phyloP scores from a whole-genome alignment of 2,888 invertebrate species.

The Cosmopolites sordidus region DNA sequence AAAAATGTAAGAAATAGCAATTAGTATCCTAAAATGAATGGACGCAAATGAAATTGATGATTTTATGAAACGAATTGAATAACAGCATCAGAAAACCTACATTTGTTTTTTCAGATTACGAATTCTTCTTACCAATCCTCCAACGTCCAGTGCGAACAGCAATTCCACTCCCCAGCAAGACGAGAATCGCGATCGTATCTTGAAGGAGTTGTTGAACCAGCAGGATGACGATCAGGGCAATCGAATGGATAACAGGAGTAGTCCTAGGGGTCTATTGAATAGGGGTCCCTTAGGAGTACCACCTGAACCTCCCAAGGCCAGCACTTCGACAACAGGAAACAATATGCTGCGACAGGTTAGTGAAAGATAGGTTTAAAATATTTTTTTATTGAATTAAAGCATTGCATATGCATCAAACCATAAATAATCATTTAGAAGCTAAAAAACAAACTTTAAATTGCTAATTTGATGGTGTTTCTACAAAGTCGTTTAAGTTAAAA shows the following conservation, averaged over 20 bases:
- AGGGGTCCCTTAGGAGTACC: conserved; percentile 41
- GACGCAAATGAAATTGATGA: too few species aligned
- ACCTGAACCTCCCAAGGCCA: conserved; percentile 40
- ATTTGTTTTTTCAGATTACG: conserved; percentile 49
- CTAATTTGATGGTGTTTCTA: too few species aligned
- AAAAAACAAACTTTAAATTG: too few species aligned
- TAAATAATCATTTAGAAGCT: too few species aligned
- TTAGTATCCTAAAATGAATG: too few species aligned
- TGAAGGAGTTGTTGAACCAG: conserved; percentile 62
- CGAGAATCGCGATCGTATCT: conserved; percentile 52
- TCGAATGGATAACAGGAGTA: conserved; percentile 44
- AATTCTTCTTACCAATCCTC: conserved; percentile 54
- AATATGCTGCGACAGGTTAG: conserved; percentile 65
- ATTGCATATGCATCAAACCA: too few species aligned
- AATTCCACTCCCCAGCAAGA: conserved; percentile 33
- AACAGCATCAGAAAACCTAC: too few species aligned
- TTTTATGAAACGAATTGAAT: too few species aligned
- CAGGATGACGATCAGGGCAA: conserved; percentile 58
- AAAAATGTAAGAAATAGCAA: too few species aligned
- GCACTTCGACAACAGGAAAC: conserved; percentile 40
- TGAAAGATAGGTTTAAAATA: conserved; percentile 9
- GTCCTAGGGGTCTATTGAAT: conserved; percentile 42
- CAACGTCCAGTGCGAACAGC: conserved; percentile 41
- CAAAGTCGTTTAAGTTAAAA: too few species aligned
- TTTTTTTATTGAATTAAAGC: background rate